A percentile compares a stretch with the other conserved stretches of the same genome.
These are phyloP conservation scores for Potamilus streckersoni DNA, from an alignment of 1,140 invertebrate species.

Conservation along the genomic window DNA sequence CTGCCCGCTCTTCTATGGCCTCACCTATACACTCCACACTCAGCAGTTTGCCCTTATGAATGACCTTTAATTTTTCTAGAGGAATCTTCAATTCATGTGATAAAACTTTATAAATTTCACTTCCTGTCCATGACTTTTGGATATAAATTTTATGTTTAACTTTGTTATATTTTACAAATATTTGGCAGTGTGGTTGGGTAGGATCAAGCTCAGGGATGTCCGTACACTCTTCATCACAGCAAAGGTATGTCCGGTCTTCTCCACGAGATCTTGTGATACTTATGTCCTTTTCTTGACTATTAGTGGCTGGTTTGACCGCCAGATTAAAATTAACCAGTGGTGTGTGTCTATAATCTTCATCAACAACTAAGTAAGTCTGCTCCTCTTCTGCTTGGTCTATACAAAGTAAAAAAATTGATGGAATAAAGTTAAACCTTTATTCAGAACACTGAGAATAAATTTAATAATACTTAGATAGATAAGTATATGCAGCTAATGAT, in stretches of 20 bases:
- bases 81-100: slow-evolving; percentile 38
- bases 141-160: slow-evolving; percentile 45
- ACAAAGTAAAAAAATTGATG: no score
- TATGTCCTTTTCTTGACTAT: no score
- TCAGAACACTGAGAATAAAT: no score
- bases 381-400: no score
- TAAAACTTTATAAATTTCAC: slow-evolving; percentile 42
- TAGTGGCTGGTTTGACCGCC: no score
- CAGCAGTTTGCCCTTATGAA: slow-evolving; percentile 55
- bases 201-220: slow-evolving; percentile 40
- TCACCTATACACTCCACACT: slow-evolving; percentile 34
- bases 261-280: no score
- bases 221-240: slow-evolving; percentile 28
- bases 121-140: slow-evolving; percentile 43
- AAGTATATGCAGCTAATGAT: no score
- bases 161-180: slow-evolving; percentile 53
- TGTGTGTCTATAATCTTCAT: no score
- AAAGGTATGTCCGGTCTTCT: slow-evolving; percentile 19
- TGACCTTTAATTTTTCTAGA: slow-evolving; percentile 49
- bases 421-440: no score
- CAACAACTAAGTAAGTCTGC: no score
- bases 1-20: slow-evolving; percentile 39
- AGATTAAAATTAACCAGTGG: no score
- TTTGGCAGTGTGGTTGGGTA: slow-evolving; percentile 27
- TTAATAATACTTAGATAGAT: no score